phyloP scores from a whole-genome alignment of 2,888 invertebrate genomes.

The Tromatobia lineatoria region DNA sequence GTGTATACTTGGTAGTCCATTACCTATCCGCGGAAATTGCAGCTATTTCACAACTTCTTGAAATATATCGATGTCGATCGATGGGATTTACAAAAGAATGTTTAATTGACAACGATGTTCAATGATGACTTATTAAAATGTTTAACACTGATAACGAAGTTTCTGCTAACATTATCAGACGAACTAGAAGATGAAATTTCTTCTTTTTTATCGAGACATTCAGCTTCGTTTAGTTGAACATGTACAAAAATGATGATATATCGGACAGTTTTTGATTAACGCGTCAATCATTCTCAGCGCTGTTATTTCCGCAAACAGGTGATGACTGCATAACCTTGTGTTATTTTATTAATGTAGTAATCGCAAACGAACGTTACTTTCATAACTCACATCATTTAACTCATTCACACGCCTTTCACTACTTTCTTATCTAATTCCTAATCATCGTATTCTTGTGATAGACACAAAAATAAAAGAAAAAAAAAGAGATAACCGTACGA shows the following conservation, averaged over 20 bases:
- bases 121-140: constrained; percentile 54
- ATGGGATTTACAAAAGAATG: constrained; percentile 42
- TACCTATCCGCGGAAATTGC: constrained; percentile 78
- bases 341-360: constrained; percentile 71
- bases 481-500: constrained; percentile 77
- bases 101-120: background rate
- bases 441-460: constrained; percentile 65
- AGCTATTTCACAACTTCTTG: constrained; percentile 61
- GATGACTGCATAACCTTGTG: constrained; percentile 69
- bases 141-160: constrained; percentile 21
- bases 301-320: constrained; percentile 79
- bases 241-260: constrained; percentile 58
- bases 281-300: constrained; percentile 67
- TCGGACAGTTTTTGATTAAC: constrained; percentile 52
- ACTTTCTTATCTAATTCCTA: constrained; percentile 63
- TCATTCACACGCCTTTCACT: constrained; percentile 66
- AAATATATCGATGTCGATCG: background rate
- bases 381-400: constrained; percentile 66
- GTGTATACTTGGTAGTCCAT: constrained; percentile 72
- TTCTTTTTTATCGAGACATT: constrained; percentile 22
- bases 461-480: constrained; percentile 37
- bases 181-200: background rate
- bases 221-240: constrained; percentile 40
- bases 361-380: constrained; percentile 71
- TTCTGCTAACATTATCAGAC: background rate